Conservation (phyloP, 2,888 invertebrate species). For the Bellardia bayeri region DNA sequence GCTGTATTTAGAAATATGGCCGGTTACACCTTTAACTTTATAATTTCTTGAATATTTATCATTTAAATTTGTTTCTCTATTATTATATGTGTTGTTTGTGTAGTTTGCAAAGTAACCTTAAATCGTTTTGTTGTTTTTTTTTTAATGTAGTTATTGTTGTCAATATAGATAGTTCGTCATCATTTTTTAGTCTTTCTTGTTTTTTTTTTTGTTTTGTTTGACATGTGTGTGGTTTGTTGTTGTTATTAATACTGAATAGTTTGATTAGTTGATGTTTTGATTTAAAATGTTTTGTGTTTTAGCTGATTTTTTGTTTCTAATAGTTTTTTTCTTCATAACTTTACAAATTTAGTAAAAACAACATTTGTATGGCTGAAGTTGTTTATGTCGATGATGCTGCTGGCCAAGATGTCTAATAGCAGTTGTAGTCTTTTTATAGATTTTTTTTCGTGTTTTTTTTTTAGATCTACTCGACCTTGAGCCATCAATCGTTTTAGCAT, state of each 20-base stretch:
- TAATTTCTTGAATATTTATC: constrained; percentile 50
- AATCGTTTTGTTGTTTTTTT: constrained; percentile 31
- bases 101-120: constrained; percentile 57
- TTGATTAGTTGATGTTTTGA: constrained; percentile 29
- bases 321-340: neutral
- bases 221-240: constrained; percentile 9
- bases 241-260: constrained; percentile 26
- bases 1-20: neutral
- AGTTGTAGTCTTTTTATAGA: neutral
- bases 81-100: constrained; percentile 2
- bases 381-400: constrained; percentile 28
- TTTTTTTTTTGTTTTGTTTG: constrained; percentile 10
- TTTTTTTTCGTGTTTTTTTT: constrained; percentile 20
- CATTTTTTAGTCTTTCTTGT: constrained; percentile 27
- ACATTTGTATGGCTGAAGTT: constrained; percentile 26
- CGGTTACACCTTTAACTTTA: constrained; percentile 50
- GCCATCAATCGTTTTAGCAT: constrained; percentile 64
- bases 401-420: constrained; percentile 30
- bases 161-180: constrained; percentile 47
- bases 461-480: constrained; percentile 57
- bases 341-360: constrained; percentile 39
- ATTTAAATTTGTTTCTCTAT: neutral
- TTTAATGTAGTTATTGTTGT: constrained; percentile 25
- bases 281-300: constrained; percentile 33
- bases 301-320: constrained; percentile 7